Conservation (phyloP, 2,113 vertebrate species). For the Cynocephalus volans region DNA sequence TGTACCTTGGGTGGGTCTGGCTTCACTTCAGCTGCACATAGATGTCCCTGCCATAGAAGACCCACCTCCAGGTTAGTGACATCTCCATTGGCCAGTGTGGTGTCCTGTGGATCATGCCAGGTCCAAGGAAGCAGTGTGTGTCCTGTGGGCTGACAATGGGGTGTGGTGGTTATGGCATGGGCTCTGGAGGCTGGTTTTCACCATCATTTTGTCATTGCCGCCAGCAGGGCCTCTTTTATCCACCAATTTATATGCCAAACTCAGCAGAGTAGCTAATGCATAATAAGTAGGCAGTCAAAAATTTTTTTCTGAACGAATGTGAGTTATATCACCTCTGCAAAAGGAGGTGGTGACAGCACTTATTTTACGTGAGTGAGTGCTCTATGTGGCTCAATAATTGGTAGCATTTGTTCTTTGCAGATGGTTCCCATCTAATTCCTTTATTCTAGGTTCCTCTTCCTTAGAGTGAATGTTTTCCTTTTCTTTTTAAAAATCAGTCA, state of each 20-base stretch:
- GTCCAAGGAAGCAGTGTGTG: not conserved
- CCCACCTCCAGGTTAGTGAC: not conserved
- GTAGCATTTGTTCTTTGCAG: not conserved
- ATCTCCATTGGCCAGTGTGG: not conserved
- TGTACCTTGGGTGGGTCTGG: not conserved
- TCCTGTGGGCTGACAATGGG: not conserved
- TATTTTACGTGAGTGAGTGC: not conserved
- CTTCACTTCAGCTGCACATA: not conserved
- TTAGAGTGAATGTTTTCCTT: not conserved
- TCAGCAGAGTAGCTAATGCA: not conserved
- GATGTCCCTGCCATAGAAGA: not conserved
- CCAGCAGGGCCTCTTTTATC: not conserved
- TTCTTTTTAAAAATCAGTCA: not conserved
- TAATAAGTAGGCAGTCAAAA: not conserved
- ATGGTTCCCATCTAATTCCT: not conserved
- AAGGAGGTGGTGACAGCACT: not conserved
- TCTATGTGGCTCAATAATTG: fast-evolving
- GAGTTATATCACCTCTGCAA: not conserved
- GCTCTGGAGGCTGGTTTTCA: not conserved
- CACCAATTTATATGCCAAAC: not conserved
- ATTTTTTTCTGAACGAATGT: not conserved
- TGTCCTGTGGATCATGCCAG: not conserved
- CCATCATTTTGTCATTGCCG: not conserved
- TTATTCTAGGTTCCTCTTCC: not conserved
- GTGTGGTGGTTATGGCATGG: not conserved